Evolutionary conservation across 2,113 vertebrate genomes (phyloP).

Genomic region (Thymallus thymallus): DNA sequence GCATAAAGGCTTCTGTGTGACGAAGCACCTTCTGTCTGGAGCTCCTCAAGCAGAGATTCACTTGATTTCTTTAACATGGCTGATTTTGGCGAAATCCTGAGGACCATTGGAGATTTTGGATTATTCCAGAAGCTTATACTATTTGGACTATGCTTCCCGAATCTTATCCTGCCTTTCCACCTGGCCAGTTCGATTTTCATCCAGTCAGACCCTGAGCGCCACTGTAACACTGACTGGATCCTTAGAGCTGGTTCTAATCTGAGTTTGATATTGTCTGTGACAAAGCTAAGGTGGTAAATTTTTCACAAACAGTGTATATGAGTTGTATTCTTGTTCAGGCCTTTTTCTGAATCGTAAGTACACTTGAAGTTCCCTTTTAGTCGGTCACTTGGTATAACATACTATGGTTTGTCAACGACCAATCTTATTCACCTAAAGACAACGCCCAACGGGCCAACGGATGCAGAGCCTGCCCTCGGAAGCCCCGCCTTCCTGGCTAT

Average conservation of each 20-base stretch:
- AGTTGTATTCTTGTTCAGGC: too few relatives aligned
- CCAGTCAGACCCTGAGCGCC: conserved; percentile 58
- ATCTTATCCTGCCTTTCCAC: conserved; percentile 63
- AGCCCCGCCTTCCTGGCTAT: too few relatives aligned
- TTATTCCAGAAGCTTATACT: conserved; percentile 76
- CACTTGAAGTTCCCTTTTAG: too few relatives aligned
- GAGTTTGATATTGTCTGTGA: conserved; percentile 32
- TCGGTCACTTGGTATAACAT: too few relatives aligned
- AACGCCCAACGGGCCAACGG: too few relatives aligned
- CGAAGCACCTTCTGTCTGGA: background rate
- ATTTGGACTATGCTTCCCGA: conserved; percentile 63
- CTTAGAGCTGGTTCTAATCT: conserved; percentile 62
- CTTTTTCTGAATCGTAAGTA: too few relatives aligned
- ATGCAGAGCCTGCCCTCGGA: too few relatives aligned
- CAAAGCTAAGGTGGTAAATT: too few relatives aligned
- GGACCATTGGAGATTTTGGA: conserved; percentile 76
- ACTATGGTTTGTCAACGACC: too few relatives aligned
- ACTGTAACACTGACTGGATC: conserved; percentile 77
- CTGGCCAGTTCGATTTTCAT: conserved; percentile 79
- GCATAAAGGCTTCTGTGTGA: conserved; percentile 38
- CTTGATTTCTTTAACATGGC: conserved; percentile 57
- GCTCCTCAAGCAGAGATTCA: background rate
- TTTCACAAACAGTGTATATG: too few relatives aligned
- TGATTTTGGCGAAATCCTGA: conserved; percentile 73
- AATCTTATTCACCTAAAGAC: too few relatives aligned